phyloP scores from a whole-genome alignment of 1,140 invertebrate genomes.

The Drosophila nigrodunni region DNA sequence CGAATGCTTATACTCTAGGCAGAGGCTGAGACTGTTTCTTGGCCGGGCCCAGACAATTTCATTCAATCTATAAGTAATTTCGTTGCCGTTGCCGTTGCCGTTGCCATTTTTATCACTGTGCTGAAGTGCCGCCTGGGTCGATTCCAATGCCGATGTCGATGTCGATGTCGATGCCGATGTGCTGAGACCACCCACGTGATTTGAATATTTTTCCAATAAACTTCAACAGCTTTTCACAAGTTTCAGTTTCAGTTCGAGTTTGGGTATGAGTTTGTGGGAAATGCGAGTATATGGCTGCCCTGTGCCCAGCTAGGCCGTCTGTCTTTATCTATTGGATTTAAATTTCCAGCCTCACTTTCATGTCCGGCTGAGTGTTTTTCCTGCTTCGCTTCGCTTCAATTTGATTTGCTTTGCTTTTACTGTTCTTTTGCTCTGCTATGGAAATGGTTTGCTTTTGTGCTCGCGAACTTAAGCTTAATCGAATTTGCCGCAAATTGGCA shows the following conservation, averaged over 20 bases:
- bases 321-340: constrained; percentile 82
- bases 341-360: constrained; percentile 65
- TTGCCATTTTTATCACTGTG: constrained; percentile 73
- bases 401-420: constrained; percentile 25
- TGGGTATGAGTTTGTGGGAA: constrained; percentile 48
- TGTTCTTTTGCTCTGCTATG: neutral
- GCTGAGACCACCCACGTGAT: constrained; percentile 82
- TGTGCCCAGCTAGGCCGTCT: constrained; percentile 38
- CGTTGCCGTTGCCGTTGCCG: constrained; percentile 65
- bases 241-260: constrained; percentile 61
- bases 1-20: constrained; percentile 10
- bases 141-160: no score
- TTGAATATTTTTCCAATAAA: constrained; percentile 84
- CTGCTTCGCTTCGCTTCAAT: constrained; percentile 40
- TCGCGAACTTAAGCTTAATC: constrained; percentile 75
- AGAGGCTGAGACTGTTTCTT: neutral
- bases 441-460: constrained; percentile 31
- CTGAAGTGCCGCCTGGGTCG: constrained; percentile 28
- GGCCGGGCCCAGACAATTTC: constrained; percentile 63
- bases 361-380: constrained; percentile 75
- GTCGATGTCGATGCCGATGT: constrained; percentile 16
- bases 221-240: constrained; percentile 80
- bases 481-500: constrained; percentile 83
- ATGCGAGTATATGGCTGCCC: constrained; percentile 22
- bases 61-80: constrained; percentile 83